Evolutionary conservation across 2,888 invertebrate species (phyloP).

Genomic region (Teleiodes luculella): DNA sequence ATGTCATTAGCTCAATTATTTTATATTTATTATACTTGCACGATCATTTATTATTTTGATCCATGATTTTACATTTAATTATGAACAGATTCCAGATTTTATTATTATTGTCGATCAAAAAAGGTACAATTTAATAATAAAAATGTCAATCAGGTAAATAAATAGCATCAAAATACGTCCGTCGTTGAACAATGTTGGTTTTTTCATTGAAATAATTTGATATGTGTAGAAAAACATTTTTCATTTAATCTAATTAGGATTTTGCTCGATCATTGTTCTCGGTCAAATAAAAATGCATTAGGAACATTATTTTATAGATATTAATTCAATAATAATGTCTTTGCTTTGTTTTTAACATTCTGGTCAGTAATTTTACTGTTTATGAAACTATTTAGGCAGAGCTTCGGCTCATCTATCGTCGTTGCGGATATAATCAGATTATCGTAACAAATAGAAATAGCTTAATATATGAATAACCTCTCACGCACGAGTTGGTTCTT

Average conservation of each 20-base stretch:
- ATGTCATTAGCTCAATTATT: constrained; percentile 12
- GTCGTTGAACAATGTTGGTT: constrained; percentile 28
- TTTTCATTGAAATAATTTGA: constrained; percentile 52
- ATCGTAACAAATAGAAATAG: constrained; percentile 18
- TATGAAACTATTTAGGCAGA: neutral
- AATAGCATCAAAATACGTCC: constrained; percentile 15
- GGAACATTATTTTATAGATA: constrained; percentile 34
- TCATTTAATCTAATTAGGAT: constrained; percentile 20
- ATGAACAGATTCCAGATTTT: constrained; percentile 43
- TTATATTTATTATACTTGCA: neutral
- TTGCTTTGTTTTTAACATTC: neutral
- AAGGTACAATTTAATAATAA: constrained; percentile 17
- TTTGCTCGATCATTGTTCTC: constrained; percentile 62
- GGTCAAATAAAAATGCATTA: constrained; percentile 19
- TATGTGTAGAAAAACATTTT: constrained; percentile 62
- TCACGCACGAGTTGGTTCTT: constrained; percentile 30
- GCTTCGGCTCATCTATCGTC: neutral
- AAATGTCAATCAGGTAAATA: neutral
- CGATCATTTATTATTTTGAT: constrained; percentile 11
- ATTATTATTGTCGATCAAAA: constrained; percentile 57
- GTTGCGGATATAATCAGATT: constrained; percentile 2
- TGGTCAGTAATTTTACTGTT: neutral
- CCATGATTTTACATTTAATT: constrained; percentile 12
- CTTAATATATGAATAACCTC: constrained; percentile 29
- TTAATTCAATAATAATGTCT: too few relatives aligned